Conservation (phyloP, 1,140 invertebrate genomes). For the Anastrepha obliqua region DNA sequence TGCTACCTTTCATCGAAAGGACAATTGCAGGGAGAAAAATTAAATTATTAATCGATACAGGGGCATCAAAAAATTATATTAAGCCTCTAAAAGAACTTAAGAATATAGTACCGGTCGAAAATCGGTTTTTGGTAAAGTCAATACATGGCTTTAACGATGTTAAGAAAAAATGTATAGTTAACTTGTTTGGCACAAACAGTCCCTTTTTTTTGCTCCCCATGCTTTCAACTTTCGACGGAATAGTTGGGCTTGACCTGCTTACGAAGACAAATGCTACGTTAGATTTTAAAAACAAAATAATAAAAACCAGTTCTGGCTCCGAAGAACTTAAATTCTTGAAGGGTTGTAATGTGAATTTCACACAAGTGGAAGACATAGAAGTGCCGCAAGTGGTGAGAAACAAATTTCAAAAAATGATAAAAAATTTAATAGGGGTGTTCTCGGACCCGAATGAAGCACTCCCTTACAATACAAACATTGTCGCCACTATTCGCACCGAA, state of each 20-base stretch:
- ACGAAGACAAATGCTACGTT: conserved; percentile 1
- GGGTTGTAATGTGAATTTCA: conserved; percentile 36
- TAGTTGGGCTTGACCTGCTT: conserved; percentile 40
- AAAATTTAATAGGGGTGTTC: background rate
- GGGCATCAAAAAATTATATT: conserved; percentile 57
- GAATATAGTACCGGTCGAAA: conserved; percentile 53
- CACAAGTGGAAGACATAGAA: background rate
- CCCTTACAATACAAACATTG: conserved; percentile 52
- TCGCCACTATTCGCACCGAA: conserved; percentile 55
- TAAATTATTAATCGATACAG: background rate
- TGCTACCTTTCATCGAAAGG: conserved; percentile 56
- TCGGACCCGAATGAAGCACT: conserved; percentile 42
- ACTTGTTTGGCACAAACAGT: conserved; percentile 52
- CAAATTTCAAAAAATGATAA: conserved; percentile 40
- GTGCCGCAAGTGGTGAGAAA: background rate
- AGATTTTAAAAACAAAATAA: conserved; percentile 35
- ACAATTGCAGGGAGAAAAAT: conserved; percentile 57
- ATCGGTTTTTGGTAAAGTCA: conserved; percentile 55
- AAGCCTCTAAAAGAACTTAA: conserved; percentile 32
- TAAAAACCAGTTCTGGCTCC: background rate
- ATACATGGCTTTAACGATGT: conserved; percentile 55
- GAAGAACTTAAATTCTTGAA: background rate
- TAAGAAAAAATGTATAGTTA: conserved; percentile 54
- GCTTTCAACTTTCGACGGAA: conserved; percentile 33
- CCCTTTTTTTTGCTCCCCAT: conserved; percentile 32